phyloP scores from a whole-genome alignment of 2,888 invertebrate species.

The Tetheella fluctuosa region DNA sequence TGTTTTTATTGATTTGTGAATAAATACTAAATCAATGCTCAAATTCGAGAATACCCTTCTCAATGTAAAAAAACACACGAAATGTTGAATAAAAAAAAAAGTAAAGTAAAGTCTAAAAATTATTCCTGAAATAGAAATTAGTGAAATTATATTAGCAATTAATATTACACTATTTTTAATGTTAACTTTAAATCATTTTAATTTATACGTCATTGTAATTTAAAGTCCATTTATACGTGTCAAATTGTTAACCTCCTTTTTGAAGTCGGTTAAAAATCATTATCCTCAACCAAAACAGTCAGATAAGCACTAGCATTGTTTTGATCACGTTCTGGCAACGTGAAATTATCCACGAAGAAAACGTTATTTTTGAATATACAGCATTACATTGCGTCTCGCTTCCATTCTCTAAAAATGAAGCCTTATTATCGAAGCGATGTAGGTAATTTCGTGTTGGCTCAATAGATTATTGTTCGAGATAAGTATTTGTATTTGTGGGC shows the following conservation, averaged over 20 bases:
- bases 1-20: too few species aligned
- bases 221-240: too few species aligned
- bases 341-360: constrained; percentile 36
- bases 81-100: too few species aligned
- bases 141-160: too few species aligned
- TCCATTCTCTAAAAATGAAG: not conserved
- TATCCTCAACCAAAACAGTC: not conserved
- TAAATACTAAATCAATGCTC: too few species aligned
- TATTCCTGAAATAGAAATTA: too few species aligned
- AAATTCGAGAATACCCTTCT: too few species aligned
- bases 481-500: constrained; percentile 50
- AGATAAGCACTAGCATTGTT: constrained; percentile 18
- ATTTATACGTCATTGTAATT: too few species aligned
- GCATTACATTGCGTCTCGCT: constrained; percentile 16
- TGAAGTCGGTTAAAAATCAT: not conserved
- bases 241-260: not conserved
- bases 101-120: too few species aligned
- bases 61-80: too few species aligned
- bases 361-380: constrained; percentile 14
- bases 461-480: constrained; percentile 22
- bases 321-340: constrained; percentile 46
- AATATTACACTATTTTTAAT: too few species aligned
- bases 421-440: constrained; percentile 23
- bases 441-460: constrained; percentile 17
- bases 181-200: too few species aligned